A percentile compares a stretch with the other conserved stretches of the same genome.
Conservation (phyloP, 1,140 invertebrate genomes). For the Ceratitis capitata region DNA sequence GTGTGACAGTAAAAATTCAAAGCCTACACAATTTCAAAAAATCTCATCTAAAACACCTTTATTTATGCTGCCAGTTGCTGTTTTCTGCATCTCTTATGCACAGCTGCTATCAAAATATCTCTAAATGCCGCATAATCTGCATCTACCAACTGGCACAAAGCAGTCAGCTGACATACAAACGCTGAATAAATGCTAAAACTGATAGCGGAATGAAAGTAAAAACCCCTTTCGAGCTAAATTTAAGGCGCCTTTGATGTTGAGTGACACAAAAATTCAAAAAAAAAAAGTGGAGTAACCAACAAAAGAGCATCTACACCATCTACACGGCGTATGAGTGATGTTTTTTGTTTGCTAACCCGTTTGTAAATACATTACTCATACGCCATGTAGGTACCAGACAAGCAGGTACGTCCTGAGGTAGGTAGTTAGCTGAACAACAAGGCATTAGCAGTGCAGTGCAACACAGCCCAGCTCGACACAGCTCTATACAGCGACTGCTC, state of each 20-base stretch:
- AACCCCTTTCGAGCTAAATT: not conserved
- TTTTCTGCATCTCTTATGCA: not conserved
- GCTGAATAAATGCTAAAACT: not conserved
- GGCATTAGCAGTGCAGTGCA: not conserved
- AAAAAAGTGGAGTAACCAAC: too few species aligned
- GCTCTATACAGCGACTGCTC: too few species aligned
- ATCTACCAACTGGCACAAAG: not conserved
- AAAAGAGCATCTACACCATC: too few species aligned
- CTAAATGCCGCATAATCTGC: not conserved
- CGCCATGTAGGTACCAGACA: not conserved
- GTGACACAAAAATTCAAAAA: not conserved
- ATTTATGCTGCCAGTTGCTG: not conserved
- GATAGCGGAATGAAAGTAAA: not conserved
- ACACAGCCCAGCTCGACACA: not conserved
- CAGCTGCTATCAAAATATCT: not conserved
- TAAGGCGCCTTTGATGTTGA: not conserved
- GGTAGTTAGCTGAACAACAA: not conserved
- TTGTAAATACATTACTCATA: not conserved
- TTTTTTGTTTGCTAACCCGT: too few species aligned
- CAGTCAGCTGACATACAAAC: not conserved
- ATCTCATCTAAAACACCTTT: not conserved
- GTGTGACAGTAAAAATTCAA: not conserved
- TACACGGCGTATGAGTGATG: too few species aligned
- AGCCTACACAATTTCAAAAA: not conserved
- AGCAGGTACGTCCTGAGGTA: not conserved